phyloP scores from a whole-genome alignment of 2,113 vertebrate species.

The Brachionichthys hirsutus region DNA sequence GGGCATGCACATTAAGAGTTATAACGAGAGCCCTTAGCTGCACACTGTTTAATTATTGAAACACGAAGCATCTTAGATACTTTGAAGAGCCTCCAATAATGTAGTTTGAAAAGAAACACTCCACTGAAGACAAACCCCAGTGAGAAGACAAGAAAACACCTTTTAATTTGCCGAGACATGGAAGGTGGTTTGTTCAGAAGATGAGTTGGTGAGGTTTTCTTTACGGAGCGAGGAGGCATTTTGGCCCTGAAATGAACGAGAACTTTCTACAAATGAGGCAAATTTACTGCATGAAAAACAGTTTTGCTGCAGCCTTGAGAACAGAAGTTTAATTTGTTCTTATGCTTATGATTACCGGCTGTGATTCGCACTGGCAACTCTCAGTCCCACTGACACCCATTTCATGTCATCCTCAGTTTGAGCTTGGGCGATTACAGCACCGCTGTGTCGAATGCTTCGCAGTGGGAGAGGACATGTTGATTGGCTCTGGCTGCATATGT shows the following conservation, averaged over 20 bases:
- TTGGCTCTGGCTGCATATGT: background rate
- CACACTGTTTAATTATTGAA: slow-evolving; percentile 77
- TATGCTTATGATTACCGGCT: slow-evolving; percentile 17
- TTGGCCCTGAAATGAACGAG: slow-evolving; percentile 19
- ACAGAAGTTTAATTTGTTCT: slow-evolving; percentile 20
- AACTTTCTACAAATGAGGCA: slow-evolving; percentile 30
- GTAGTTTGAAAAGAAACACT: slow-evolving; percentile 58
- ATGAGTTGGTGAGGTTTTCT: slow-evolving; percentile 32
- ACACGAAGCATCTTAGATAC: slow-evolving; percentile 74
- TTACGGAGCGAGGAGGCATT: slow-evolving; percentile 2
- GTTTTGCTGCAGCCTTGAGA: background rate
- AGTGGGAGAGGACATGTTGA: background rate
- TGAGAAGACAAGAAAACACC: slow-evolving; percentile 46
- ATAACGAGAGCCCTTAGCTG: slow-evolving; percentile 70
- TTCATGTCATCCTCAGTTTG: background rate
- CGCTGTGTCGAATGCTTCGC: slow-evolving; percentile 9
- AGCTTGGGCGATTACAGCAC: slow-evolving; percentile 1
- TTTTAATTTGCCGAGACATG: slow-evolving; percentile 54
- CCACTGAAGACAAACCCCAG: slow-evolving; percentile 42
- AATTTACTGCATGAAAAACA: slow-evolving; percentile 6
- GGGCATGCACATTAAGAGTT: slow-evolving; percentile 73
- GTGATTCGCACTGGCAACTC: slow-evolving; percentile 20
- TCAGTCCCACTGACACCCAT: background rate
- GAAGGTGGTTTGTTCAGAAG: slow-evolving; percentile 41
- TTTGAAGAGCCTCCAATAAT: slow-evolving; percentile 71